Conservation (phyloP, 2,888 invertebrate genomes). For the Linyphia triangularis region DNA sequence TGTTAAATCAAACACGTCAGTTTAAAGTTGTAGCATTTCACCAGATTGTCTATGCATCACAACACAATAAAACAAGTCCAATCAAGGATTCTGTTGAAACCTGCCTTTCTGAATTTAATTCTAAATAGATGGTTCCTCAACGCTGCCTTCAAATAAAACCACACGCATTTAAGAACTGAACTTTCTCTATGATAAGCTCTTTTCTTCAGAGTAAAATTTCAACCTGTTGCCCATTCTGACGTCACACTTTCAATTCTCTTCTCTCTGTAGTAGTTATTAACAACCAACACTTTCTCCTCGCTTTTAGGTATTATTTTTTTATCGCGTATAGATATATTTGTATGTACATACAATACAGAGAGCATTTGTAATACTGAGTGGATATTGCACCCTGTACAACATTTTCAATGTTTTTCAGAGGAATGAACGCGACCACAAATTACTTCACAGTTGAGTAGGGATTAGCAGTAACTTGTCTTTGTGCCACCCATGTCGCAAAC, state of each 20-base stretch:
- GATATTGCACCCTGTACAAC: slow-evolving; percentile 69
- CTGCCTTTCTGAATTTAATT: neutral
- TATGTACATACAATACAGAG: slow-evolving; percentile 57
- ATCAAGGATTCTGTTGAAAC: neutral
- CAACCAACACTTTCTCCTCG: neutral
- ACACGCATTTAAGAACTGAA: slow-evolving; percentile 32
- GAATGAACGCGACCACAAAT: slow-evolving; percentile 76
- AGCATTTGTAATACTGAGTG: slow-evolving; percentile 69
- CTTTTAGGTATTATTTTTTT: slow-evolving; percentile 7
- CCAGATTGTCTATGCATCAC: slow-evolving; percentile 70
- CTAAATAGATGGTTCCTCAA: neutral
- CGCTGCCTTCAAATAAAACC: slow-evolving; percentile 34
- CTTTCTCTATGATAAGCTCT: slow-evolving; percentile 60
- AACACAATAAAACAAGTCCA: slow-evolving; percentile 22
- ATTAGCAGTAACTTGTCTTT: slow-evolving; percentile 86
- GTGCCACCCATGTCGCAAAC: slow-evolving; percentile 92
- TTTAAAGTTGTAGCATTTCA: slow-evolving; percentile 45
- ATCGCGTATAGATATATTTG: slow-evolving; percentile 28
- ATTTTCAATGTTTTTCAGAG: slow-evolving; percentile 8
- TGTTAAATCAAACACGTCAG: slow-evolving; percentile 40
- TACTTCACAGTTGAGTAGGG: slow-evolving; percentile 90
- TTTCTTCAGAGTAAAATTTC: slow-evolving; percentile 39
- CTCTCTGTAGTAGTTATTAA: neutral
- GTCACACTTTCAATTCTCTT: neutral
- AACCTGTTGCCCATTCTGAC: slow-evolving; percentile 9